A percentile compares a stretch with the other conserved stretches of the same genome.
These are phyloP conservation scores for Dermatemys mawii DNA, from an alignment of 2,113 vertebrate species.

Conservation along the genomic window DNA sequence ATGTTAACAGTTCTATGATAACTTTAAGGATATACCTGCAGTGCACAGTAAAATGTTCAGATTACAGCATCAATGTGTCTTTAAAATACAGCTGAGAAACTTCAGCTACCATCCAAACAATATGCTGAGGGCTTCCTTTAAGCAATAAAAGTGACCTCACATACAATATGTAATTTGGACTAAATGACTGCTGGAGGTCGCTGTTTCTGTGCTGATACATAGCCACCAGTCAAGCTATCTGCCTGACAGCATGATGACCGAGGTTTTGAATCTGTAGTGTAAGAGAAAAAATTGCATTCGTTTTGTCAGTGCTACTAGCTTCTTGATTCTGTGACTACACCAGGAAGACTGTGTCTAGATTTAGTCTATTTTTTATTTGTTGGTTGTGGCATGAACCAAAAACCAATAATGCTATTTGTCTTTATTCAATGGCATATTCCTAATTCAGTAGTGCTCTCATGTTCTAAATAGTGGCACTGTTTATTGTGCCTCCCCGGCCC, in stretches of 20 bases:
- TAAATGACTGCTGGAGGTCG: slow-evolving; percentile 44
- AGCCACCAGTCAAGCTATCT: not conserved
- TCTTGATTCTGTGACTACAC: not conserved
- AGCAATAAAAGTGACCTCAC: not conserved
- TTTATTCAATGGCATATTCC: not conserved
- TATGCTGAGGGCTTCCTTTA: not conserved
- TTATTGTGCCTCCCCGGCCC: not conserved
- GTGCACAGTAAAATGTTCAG: not conserved
- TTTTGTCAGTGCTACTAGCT: not conserved
- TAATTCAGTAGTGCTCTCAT: not conserved
- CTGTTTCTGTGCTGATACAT: slow-evolving; percentile 18
- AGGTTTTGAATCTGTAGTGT: not conserved
- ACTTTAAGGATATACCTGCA: not conserved
- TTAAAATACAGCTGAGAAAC: not conserved
- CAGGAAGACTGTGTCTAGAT: not conserved
- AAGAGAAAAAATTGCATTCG: not conserved
- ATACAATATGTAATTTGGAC: not conserved
- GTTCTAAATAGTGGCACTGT: not conserved
- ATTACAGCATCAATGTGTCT: not conserved
- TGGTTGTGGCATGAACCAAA: not conserved
- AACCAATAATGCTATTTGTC: not conserved
- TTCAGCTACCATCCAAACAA: not conserved
- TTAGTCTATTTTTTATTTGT: not conserved
- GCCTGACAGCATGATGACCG: not conserved
- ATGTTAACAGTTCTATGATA: not conserved